These are phyloP conservation scores for Monarcha castaneiventris DNA, from an alignment of 2,113 vertebrate species.

Conservation along the genomic window DNA sequence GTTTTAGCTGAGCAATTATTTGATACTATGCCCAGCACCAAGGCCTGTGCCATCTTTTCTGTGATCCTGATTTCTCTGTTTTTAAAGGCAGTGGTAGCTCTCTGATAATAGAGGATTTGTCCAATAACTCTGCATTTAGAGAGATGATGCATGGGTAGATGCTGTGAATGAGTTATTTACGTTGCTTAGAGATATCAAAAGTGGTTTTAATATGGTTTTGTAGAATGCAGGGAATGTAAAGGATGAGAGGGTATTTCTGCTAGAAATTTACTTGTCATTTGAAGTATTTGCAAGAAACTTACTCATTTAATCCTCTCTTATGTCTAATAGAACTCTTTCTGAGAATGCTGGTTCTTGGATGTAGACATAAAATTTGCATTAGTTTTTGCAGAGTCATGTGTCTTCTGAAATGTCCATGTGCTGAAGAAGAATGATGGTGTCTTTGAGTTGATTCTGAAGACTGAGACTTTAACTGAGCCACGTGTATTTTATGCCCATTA, in stretches of 20 bases:
- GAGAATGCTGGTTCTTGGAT: not conserved
- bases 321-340: not conserved
- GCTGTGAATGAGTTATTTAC: no score
- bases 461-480: not conserved
- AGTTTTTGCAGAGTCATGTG: rapidly evolving
- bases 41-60: not conserved
- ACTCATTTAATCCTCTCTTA: not conserved
- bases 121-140: not conserved
- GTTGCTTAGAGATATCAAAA: not conserved
- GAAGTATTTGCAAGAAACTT: not conserved
- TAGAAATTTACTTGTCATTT: not conserved
- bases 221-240: not conserved
- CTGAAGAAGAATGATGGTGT: not conserved
- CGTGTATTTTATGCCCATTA: rapidly evolving
- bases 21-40: not conserved
- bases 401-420: not conserved
- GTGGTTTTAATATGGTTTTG: not conserved
- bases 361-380: not conserved
- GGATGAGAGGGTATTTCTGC: not conserved
- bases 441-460: not conserved
- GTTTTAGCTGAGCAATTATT: not conserved
- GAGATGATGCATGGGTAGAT: not conserved
- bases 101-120: not conserved
- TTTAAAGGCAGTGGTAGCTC: not conserved
- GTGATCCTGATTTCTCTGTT: not conserved